Percentiles rank a stretch among this genome's conserved stretches.
Evolutionary conservation across 2,113 vertebrate genomes (phyloP).

Genomic region (Neomonachus schauinslandi): DNA sequence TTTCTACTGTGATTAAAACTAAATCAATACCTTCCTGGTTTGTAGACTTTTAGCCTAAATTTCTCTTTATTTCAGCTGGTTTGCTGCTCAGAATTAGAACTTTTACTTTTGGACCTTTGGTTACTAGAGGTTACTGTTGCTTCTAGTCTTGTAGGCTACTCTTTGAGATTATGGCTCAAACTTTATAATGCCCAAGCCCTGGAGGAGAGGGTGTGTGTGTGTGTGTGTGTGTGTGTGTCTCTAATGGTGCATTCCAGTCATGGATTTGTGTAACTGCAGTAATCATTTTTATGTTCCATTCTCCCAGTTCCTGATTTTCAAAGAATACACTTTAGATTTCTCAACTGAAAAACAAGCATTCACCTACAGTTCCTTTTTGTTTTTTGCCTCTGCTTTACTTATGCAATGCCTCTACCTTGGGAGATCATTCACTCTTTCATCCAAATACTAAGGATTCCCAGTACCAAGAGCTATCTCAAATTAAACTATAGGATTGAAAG

Average conservation of each 20-base stretch:
- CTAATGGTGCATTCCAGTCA: not conserved
- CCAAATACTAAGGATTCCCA: not conserved
- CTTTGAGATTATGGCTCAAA: not conserved
- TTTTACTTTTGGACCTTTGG: not conserved
- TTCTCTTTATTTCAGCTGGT: not conserved
- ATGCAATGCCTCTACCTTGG: not conserved
- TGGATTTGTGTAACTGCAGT: not conserved
- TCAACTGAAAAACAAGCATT: slow-evolving; percentile 12
- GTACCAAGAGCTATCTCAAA: not conserved
- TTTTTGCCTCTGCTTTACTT: slow-evolving; percentile 19
- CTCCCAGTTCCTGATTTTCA: not conserved
- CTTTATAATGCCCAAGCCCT: not conserved
- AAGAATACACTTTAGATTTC: not conserved
- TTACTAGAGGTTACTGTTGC: not conserved
- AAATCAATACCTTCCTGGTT: not conserved
- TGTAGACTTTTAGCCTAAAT: slow-evolving; percentile 27
- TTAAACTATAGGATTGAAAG: not conserved
- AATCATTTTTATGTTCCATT: not conserved
- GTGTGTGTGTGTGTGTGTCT: too few relatives aligned
- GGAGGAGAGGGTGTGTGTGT: not conserved
- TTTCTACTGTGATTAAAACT: slow-evolving; percentile 14
- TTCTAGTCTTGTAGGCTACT: not conserved
- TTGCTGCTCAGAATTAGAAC: slow-evolving; percentile 26
- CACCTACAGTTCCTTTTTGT: not conserved
- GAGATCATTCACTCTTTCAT: not conserved